Base-by-base conservation (phyloP, 1,140 invertebrate species). In the Drosophila persimilis region DNA sequence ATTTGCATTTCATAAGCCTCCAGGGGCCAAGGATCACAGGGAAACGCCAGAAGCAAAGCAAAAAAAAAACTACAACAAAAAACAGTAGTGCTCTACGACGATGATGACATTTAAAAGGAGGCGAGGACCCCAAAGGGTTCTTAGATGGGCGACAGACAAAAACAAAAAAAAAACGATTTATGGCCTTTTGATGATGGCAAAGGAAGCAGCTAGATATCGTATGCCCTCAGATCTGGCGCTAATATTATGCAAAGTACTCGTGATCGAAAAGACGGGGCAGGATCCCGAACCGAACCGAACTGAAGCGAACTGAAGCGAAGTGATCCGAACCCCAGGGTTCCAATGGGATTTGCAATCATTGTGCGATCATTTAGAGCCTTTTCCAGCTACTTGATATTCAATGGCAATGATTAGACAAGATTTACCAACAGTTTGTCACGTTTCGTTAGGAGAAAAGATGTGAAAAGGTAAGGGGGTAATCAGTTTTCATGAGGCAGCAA, bases 1-100 rank as follows among this genome's bases (percentile, higher is more conserved):
- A 86, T 88, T 86, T 86, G 81, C 81, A 86, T 86, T 71, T 81
- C 57, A 86, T 86, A 85, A 77, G 81, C 73, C 79, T 54, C 60
- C 67, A 51, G 35, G 44, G 63, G 65, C 63, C 66, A 69, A 69
- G 66, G 66, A 69, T 69, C 66, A 69, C 63, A 13, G 35, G 35
- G 63, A 31, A 63, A 65, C 45, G 62, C 39, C 39, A 56, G 39
- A 44, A 47, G 26, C 24, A 17, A 52, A 20, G 6, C 6, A 29
- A n/a, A 35, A 26, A 39, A 46, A 31, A 9, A 35, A 48, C 26
- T n/a, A 6, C 5, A 56, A 44, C 11, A 60, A 43, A 17, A 9
- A 44, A 73, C 58, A 66, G 48, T 31, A 17, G 35, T 45, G 54
- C 63, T 29, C 31, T 31, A 31, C 31, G 31, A 31, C 73, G 54